Evolutionary conservation across 2,797 vertebrate species (phyloP), one percentile per base, ranked within the genome.

Genomic region (Catharus ustulatus): DNA sequence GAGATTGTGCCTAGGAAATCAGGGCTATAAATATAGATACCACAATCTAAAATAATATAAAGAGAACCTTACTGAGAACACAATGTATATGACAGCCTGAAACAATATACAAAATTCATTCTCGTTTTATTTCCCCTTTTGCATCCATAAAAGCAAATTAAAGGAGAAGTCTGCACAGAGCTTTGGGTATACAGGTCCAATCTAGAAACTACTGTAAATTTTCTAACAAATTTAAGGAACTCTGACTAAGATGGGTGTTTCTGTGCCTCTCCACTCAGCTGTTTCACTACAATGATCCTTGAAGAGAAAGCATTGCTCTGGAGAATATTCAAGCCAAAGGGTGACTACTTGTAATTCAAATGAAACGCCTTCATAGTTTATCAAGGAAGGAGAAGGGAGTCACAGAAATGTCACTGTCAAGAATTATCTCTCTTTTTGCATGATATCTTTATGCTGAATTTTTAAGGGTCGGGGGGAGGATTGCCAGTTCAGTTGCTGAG

Each of bases 291-390:
- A 83, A 29, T 2, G 22, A 83, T 84, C 83, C 26, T 59, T 57
- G 34, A 91, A 93, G 54, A 82, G 54, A 81, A 75, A 76, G 36
- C 68, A 73, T 66, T 77, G 11, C 63, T 90, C 86, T 87, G 90
- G 93, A 92, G 82, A 92, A 89, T 95, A 91, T 92, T 85, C 83
- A 87, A 93, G 83, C 82, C 87, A 57, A 85, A 89, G 69, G 93
- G 75, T 74, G 77, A 77, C 78, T 91, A 58, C 88, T 94, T 97
- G 88, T 66, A 93, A 94, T 94, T 95, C 90, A 75, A 87, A 90
- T 72, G 30, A 83, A 90, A 82, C 1, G 1, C 78, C 84, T 71
- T 92, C 48, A 32, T 74, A 71, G 26, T 88, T 84, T 51, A 84
- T 80, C 54, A 67, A 77, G 55, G 40, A 52, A 79, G 20, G 26